Evolutionary conservation across 2,797 vertebrate genomes (phyloP).

Genomic region (Pygocentrus nattereri): DNA sequence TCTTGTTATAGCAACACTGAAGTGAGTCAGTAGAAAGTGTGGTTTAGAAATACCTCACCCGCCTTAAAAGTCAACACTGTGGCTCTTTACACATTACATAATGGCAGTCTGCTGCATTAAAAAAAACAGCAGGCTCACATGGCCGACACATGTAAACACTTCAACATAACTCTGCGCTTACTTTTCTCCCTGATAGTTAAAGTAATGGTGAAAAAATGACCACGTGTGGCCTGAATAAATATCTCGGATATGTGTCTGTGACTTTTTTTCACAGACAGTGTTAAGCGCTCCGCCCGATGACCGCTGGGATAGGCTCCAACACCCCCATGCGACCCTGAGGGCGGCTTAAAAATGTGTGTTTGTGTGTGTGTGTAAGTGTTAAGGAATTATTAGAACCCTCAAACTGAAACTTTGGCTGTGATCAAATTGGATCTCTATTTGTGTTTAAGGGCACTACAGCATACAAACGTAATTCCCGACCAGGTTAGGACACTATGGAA

Average conservation of each 20-base stretch:
- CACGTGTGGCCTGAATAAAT: not conserved
- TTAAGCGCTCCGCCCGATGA: too few relatives aligned
- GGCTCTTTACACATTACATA: not conserved
- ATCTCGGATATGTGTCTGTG: not conserved
- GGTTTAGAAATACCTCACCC: not conserved
- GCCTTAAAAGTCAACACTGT: conserved; percentile 11
- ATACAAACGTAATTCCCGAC: too few relatives aligned
- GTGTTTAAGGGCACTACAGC: too few relatives aligned
- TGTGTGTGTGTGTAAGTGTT: not conserved
- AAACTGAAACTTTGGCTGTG: not conserved
- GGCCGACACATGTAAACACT: not conserved
- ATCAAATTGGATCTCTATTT: too few relatives aligned
- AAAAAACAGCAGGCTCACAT: not conserved
- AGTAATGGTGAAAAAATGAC: not conserved
- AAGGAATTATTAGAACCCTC: not conserved
- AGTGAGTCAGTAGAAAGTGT: not conserved
- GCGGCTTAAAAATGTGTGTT: too few relatives aligned
- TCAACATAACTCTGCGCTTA: not conserved
- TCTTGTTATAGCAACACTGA: conserved; percentile 3
- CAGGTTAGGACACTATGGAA: too few relatives aligned
- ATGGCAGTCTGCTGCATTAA: not conserved
- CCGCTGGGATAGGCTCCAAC: too few relatives aligned
- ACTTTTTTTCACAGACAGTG: not conserved
- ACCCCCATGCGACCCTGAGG: too few relatives aligned
- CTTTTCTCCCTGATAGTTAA: too few relatives aligned